Percentiles rank a stretch among this genome's conserved stretches.
phyloP scores from a whole-genome alignment of 2,113 vertebrate species.

The Rhipidura dahli region DNA sequence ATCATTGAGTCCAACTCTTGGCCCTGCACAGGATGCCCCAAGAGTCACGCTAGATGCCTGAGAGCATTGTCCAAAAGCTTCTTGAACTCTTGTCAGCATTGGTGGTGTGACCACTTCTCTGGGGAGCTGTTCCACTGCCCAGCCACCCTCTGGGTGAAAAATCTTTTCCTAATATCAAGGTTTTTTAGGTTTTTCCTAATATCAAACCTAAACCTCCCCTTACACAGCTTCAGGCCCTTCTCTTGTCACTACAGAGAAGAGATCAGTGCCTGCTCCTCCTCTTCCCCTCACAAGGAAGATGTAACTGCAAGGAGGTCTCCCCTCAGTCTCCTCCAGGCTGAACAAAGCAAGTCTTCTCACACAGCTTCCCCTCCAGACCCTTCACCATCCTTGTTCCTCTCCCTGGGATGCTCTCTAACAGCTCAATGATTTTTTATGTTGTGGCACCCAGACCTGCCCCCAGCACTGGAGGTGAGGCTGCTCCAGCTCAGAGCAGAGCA shows the following conservation, averaged over 20 bases:
- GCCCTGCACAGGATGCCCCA: too few relatives aligned
- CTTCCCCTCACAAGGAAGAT: rapidly evolving
- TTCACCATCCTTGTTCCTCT: neutral
- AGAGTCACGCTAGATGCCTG: neutral
- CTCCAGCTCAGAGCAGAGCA: neutral
- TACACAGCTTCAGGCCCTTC: neutral
- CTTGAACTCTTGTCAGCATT: neutral
- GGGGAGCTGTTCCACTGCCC: neutral
- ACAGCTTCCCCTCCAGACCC: neutral
- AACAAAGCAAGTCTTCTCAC: neutral
- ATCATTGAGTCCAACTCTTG: neutral
- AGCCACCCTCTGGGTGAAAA: rapidly evolving
- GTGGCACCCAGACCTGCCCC: neutral
- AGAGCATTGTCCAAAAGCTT: rapidly evolving
- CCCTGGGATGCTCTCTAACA: neutral
- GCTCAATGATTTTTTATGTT: rapidly evolving
- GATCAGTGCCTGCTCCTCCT: neutral
- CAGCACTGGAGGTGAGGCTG: neutral
- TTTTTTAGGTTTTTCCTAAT: neutral
- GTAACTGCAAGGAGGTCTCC: too few relatives aligned
- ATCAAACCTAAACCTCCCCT: rapidly evolving
- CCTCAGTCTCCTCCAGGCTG: neutral
- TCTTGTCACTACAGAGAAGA: neutral
- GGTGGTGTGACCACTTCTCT: neutral
- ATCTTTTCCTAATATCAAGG: rapidly evolving